Conservation (phyloP, 2,888 invertebrate genomes). For the Eristalis pertinax region DNA sequence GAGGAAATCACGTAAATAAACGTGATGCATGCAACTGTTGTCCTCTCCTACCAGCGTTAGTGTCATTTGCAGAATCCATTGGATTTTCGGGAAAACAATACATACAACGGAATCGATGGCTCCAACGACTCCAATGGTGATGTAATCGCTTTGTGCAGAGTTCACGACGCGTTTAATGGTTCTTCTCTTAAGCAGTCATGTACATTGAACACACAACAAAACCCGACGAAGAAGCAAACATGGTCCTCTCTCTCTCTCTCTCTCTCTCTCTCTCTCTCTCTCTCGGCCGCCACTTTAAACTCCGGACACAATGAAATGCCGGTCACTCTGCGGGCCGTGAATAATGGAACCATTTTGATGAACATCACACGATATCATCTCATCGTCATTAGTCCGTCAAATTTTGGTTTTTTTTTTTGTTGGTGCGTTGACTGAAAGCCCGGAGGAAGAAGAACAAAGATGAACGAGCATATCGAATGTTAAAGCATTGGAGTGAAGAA, state of each 20-base stretch:
- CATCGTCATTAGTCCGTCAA: constrained; percentile 19
- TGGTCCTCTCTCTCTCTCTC: neutral
- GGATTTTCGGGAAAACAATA: neutral
- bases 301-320: neutral
- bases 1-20: constrained; percentile 19
- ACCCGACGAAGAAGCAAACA: neutral
- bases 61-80: constrained; percentile 2
- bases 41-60: neutral
- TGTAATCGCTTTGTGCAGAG: constrained; percentile 23
- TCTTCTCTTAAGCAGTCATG: neutral
- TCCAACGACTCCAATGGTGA: neutral
- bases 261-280: neutral
- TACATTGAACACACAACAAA: neutral
- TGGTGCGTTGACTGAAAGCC: neutral
- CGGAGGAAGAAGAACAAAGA: neutral
- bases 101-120: neutral
- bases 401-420: neutral
- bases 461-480: neutral
- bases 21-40: neutral
- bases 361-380: constrained; percentile 32
- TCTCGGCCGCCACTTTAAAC: neutral
- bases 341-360: constrained; percentile 47
- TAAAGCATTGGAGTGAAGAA: neutral
- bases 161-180: constrained; percentile 30
- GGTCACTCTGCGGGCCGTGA: constrained; percentile 17